Percentiles rank a stretch among this genome's conserved stretches.
phyloP scores from a whole-genome alignment of 2,888 invertebrate genomes.

The Trisateles emortualis region DNA sequence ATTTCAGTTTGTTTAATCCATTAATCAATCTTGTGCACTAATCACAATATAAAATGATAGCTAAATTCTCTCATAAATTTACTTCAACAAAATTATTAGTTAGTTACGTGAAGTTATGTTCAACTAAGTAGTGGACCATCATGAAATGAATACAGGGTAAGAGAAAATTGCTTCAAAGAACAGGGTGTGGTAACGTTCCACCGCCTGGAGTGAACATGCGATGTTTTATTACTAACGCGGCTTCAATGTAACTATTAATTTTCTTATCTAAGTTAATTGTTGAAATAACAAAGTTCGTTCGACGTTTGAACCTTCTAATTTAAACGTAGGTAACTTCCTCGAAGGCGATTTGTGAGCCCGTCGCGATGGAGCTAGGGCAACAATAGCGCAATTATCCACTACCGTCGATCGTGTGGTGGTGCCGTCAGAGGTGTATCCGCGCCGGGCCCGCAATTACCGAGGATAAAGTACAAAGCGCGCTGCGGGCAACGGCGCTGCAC shows the following conservation, averaged over 20 bases:
- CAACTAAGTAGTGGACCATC: slow-evolving; percentile 40
- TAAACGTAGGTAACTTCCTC: slow-evolving; percentile 65
- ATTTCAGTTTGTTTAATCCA: no score
- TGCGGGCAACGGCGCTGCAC: slow-evolving; percentile 67
- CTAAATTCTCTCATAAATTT: slow-evolving; percentile 19
- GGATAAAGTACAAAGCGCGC: slow-evolving; percentile 79
- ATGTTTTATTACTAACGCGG: slow-evolving; percentile 58
- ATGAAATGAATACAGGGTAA: slow-evolving; percentile 45
- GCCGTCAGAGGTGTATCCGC: slow-evolving; percentile 66
- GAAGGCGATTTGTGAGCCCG: slow-evolving; percentile 71
- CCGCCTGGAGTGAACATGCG: slow-evolving; percentile 60
- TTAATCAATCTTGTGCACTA: not conserved
- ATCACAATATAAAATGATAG: slow-evolving; percentile 4
- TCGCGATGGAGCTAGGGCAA: slow-evolving; percentile 65
- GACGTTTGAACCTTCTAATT: slow-evolving; percentile 73
- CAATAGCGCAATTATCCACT: slow-evolving; percentile 83
- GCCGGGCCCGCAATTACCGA: slow-evolving; percentile 76
- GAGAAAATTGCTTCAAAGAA: slow-evolving; percentile 57
- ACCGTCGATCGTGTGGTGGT: slow-evolving; percentile 74
- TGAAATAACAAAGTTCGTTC: slow-evolving; percentile 71
- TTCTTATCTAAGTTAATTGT: slow-evolving; percentile 76
- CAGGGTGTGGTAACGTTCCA: slow-evolving; percentile 49
- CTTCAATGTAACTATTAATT: slow-evolving; percentile 71
- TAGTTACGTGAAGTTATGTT: slow-evolving; percentile 28
- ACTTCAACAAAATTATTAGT: slow-evolving; percentile 24